Conservation (phyloP, 2,888 invertebrate species). For the Cenopis cana region DNA sequence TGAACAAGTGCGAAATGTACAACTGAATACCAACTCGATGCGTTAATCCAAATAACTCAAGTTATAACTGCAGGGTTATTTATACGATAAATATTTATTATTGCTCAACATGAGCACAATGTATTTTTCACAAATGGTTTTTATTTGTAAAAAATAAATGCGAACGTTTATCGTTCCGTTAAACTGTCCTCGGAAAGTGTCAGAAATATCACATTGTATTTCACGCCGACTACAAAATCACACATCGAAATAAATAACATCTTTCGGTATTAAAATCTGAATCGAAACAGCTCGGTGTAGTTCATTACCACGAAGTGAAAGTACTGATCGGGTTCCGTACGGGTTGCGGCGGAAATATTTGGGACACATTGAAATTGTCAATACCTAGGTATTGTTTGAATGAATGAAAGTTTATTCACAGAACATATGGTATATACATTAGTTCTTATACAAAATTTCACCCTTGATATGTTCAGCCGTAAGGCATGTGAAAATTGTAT, state of each 20-base stretch:
- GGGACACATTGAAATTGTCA: neutral
- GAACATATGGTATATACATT: no score
- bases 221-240: conserved; percentile 53
- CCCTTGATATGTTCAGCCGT: no score
- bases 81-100: conserved; percentile 49
- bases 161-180: conserved; percentile 51
- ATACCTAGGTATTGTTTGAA: no score
- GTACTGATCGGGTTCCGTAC: conserved; percentile 5
- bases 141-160: conserved; percentile 48
- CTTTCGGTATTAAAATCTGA: conserved; percentile 52
- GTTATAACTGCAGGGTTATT: conserved; percentile 2
- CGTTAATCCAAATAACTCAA: neutral
- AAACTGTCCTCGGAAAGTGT: conserved; percentile 53
- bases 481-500: no score
- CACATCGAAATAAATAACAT: conserved; percentile 52
- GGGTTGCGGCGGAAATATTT: neutral
- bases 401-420: no score
- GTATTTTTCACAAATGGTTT: no score
- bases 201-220: conserved; percentile 55
- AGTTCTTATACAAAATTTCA: no score
- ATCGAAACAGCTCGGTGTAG: conserved; percentile 45
- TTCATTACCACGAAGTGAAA: conserved; percentile 28
- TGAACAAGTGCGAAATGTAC: neutral
- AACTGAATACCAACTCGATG: neutral
- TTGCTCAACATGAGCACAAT: conserved; percentile 47